Evolutionary conservation across 2,888 invertebrate species (phyloP), one percentile per base, ranked within the genome.

Genomic region (Lepeophtheirus nordmannii): DNA sequence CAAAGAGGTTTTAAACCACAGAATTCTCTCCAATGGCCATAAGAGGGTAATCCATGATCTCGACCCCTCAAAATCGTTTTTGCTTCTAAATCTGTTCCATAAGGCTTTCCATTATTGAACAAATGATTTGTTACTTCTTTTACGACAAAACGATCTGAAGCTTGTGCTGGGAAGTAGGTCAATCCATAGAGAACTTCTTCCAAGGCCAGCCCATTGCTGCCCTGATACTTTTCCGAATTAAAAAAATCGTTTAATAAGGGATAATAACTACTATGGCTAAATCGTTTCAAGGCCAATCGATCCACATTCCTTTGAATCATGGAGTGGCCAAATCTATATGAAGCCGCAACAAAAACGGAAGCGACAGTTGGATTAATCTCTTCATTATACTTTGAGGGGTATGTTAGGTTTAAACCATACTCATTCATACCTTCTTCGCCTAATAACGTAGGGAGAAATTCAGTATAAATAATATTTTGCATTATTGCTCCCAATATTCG

Each of bases 41-140:
- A 62, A 20, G 38, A 20, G 41, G 62, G 39, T 12, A 62, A 10
- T n/a, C 62, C 62, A 40, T 62, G 69, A 68, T 72, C 71, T 62
- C 71, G 70, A 73, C 78, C 82, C 75, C 90, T 80, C 74, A 90
- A 90, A 65, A 93, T 80, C 73, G 94, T 93, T 20, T 94, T 78
- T 0, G 93, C 86, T 17, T 91, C 83, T 65, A 94, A 78, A 77
- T 94, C 94, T 68, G 93, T 80, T 12, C 94, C 94, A 0, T 90
- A 90, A 0, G 90, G 90, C 70, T 89, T 85, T 69, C 84, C 84
- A n/a, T 85, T 81, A 73, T 90, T 58, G 74, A 94, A 94, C 67
- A 94, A 78, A 76, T 93, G 93, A 76, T 94, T 91, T 10, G 91
- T 89, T 1, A 92, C 89, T 79, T 92, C 91, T 0, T 89, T 89